Evolutionary conservation across 1,140 invertebrate genomes (phyloP), one percentile per base, ranked within the genome.

Genomic region (Harpegnathos saltator): DNA sequence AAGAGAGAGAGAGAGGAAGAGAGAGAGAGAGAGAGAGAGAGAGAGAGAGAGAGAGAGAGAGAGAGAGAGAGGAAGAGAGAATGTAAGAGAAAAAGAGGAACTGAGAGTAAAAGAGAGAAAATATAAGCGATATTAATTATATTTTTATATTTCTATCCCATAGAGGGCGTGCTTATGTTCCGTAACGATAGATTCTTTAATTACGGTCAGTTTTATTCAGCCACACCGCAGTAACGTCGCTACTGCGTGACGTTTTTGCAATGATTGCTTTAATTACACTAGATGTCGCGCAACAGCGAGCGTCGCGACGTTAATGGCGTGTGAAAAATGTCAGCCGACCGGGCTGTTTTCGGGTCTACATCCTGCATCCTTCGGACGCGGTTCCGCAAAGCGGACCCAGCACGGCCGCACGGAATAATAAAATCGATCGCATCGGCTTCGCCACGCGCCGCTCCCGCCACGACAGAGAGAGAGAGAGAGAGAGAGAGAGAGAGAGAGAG

Each of bases 121-220:
- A 48, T 72, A 54, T 77, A 50, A 33, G 11, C 0, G 38, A 26
- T 62, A 72, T 15, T 65, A 63, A 65, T 69, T 56, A 83, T 84
- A 87, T 87, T 87, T 87, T 87, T 74, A 69, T 87, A 87, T 87
- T 80, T 87, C 22, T n/a, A 15, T 48, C 22, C 48, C 69, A 59
- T 56, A 82, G n/a, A n/a, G n/a, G n/a, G 52, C 61, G 38, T 26
- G 19, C 22, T 80, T 86, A 44, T 4, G 73, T 84, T 87, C 19
- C 26, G 22, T 78, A 22, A 17, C 26, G 58, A 82, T 73, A 71
- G 14, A 59, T 38, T 62, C 74, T 82, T 73, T 72, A 33, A 82
- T 82, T 58, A 71, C 24, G 44, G 15, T 69, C 12, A 58, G 38
- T 9, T 26, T 69, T 56, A 52, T 17, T 19, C 52, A 54, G 15